phyloP scores from a whole-genome alignment of 2,888 invertebrate species.

The Drosophila birchii region DNA sequence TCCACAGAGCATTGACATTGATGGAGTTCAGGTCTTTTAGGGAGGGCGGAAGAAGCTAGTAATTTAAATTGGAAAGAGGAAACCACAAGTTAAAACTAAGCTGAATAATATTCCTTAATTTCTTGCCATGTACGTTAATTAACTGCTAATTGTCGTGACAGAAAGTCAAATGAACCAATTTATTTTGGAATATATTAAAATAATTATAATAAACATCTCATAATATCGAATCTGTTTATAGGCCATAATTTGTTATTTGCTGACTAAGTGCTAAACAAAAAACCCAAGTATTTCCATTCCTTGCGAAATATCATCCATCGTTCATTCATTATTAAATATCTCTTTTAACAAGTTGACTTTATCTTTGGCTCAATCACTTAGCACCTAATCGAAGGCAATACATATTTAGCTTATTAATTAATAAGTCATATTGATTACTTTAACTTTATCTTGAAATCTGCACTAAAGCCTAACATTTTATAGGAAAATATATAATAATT shows the following conservation, averaged over 20 bases:
- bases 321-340: constrained; percentile 6
- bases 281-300: constrained; percentile 4
- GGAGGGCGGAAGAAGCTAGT: background rate
- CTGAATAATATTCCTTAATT: background rate
- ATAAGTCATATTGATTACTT: constrained; percentile 5
- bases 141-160: background rate
- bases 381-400: background rate
- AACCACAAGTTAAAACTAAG: background rate
- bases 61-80: background rate
- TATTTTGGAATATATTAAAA: background rate
- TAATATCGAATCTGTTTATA: background rate
- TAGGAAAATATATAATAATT: background rate
- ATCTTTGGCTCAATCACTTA: constrained; percentile 3
- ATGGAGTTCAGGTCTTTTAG: constrained; percentile 16
- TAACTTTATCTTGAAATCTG: background rate
- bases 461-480: too few relatives aligned
- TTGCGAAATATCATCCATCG: background rate
- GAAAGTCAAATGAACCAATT: background rate
- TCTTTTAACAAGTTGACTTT: constrained; percentile 3
- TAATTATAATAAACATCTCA: background rate
- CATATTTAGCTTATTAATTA: constrained; percentile 2
- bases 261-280: constrained; percentile 4
- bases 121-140: background rate
- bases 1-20: constrained; percentile 36
- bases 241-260: background rate